Percentiles rank a stretch among this genome's conserved stretches.
phyloP scores from a whole-genome alignment of 2,113 vertebrate species.

The Cololabis saira region DNA sequence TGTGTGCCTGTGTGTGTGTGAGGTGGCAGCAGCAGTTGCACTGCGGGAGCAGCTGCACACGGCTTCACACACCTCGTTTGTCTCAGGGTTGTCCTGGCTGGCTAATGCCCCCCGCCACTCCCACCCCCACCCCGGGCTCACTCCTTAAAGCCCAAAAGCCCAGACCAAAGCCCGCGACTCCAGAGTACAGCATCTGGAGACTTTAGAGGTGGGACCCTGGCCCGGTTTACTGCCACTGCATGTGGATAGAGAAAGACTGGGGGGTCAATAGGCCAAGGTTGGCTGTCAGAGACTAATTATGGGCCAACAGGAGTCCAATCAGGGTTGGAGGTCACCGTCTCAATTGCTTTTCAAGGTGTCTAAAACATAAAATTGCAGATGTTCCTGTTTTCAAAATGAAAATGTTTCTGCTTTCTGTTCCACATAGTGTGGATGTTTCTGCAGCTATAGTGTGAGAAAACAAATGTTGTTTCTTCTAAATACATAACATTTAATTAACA shows the following conservation, averaged over 20 bases:
- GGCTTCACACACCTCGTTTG: slow-evolving; percentile 92
- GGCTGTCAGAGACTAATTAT: slow-evolving; percentile 60
- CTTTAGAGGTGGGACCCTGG: slow-evolving; percentile 76
- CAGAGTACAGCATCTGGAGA: slow-evolving; percentile 81
- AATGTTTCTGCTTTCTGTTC: background rate
- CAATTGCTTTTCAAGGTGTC: slow-evolving; percentile 19
- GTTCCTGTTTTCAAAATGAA: background rate
- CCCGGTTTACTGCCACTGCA: slow-evolving; percentile 58
- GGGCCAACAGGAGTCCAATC: slow-evolving; percentile 42
- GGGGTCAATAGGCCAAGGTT: slow-evolving; percentile 59
- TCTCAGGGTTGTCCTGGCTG: slow-evolving; percentile 86
- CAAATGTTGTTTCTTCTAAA: too few species aligned
- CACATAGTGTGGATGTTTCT: too few species aligned
- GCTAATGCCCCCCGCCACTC: slow-evolving; percentile 82
- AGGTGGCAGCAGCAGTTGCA: slow-evolving; percentile 82
- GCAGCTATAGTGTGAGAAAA: too few species aligned
- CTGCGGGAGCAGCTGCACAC: slow-evolving; percentile 89
- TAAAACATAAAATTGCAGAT: slow-evolving; percentile 12
- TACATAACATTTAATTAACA: too few species aligned
- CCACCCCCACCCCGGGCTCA: slow-evolving; percentile 38
- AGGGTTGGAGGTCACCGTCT: slow-evolving; percentile 30
- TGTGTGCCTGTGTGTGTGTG: slow-evolving; percentile 54
- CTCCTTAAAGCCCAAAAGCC: slow-evolving; percentile 63
- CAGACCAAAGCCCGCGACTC: slow-evolving; percentile 74
- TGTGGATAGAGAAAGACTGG: slow-evolving; percentile 43